Percentiles rank a stretch among this genome's conserved stretches.
phyloP scores from a whole-genome alignment of 2,888 invertebrate species.

The Brassicogethes aeneus region DNA sequence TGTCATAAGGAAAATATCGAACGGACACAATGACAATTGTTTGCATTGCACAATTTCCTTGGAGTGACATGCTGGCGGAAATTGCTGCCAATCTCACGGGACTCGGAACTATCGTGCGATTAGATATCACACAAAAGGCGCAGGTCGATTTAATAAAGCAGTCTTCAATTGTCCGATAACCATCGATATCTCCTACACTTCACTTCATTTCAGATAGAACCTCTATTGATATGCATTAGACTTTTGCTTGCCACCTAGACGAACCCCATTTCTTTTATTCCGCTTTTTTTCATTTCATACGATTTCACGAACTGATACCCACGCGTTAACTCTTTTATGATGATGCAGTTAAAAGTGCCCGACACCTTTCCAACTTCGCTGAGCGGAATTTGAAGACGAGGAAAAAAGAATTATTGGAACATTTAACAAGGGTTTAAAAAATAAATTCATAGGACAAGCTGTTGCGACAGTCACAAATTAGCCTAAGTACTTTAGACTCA shows the following conservation, averaged over 20 bases:
- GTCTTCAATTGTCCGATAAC: conserved; percentile 38
- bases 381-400: too few relatives aligned
- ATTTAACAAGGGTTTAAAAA: conserved; percentile 18
- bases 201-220: conserved; percentile 18
- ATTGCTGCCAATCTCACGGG: conserved; percentile 42
- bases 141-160: conserved; percentile 41
- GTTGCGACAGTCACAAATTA: conserved; percentile 37
- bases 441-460: conserved; percentile 34
- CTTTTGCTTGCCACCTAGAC: conserved; percentile 23
- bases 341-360: background rate
- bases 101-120: conserved; percentile 33
- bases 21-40: conserved; percentile 26
- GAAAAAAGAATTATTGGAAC: conserved; percentile 1
- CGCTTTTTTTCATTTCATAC: conserved; percentile 1
- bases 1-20: background rate
- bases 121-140: conserved; percentile 40
- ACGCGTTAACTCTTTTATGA: background rate
- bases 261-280: conserved; percentile 20
- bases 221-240: conserved; percentile 39
- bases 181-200: conserved; percentile 29
- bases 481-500: conserved; percentile 39
- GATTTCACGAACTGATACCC: too few relatives aligned
- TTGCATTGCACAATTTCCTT: conserved; percentile 41
- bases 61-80: conserved; percentile 42
- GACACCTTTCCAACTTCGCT: too few relatives aligned